Evolutionary conservation across 2,888 invertebrate genomes (phyloP), one percentile per base, ranked within the genome.

Genomic region (Rhagonycha fulva): DNA sequence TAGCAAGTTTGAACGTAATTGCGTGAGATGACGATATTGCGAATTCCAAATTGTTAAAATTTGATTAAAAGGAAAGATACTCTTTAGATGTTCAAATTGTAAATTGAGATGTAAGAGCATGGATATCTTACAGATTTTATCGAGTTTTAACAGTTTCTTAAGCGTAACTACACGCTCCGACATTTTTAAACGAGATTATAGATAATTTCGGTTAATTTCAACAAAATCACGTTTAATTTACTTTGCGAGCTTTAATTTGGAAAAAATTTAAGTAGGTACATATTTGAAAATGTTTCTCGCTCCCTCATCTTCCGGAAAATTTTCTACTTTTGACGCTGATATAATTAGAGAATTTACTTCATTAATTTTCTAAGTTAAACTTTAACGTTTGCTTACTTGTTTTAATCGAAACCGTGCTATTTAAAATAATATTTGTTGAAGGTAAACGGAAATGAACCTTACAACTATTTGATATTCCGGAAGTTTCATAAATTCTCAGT

Each of bases 61-160:
- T 47, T 47, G 47, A 47, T 47, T 76, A 30, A 76, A 74, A 71
- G 62, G 32, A 62, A 62, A 76, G 70, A 68, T 76, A 67, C 26
- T 73, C 66, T 66, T 71, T 47, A 68, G 74, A 77, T 74, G 76
- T 74, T 71, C 74, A 72, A 72, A 74, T 77, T 74, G 77, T 70
- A 71, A 74, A 77, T 77, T 74, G 74, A 69, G 74, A 68, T 61
- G 66, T 28, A 66, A 72, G 73, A 71, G 74, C 71, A 74, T 72
- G 77, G 62, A 62, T 70, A 74, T 74, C 74, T 69, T 74, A 74
- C 61, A 24, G 77, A 74, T 72, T 74, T 77, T 74, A 77, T 77
- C 77, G 72, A 74, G 71, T 74, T 71, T 73, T 76, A 70, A 74
- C 67, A 30, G 73, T 76, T 68, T 68, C 70, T 70, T 73, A 76